Percentiles rank a stretch among this genome's conserved stretches.
These are phyloP conservation scores for Cuniculus paca DNA, from an alignment of 2,797 vertebrate genomes.

Conservation along the genomic window DNA sequence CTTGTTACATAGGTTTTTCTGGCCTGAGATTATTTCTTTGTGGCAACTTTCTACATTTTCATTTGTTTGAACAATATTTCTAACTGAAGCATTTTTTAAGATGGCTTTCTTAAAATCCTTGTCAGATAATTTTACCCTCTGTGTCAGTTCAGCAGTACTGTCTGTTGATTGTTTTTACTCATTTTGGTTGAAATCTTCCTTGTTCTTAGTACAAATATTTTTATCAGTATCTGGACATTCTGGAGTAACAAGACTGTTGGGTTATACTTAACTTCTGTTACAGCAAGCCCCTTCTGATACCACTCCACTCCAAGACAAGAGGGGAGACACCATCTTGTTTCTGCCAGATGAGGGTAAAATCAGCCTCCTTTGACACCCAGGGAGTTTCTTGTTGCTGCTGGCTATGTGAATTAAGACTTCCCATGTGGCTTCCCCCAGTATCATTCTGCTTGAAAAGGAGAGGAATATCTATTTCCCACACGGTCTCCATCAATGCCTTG, in stretches of 20 bases:
- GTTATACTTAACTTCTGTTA: not conserved
- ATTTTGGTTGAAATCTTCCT: not conserved
- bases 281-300: not conserved
- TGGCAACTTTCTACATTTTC: not conserved
- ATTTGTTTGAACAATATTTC: not conserved
- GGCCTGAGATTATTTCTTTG: not conserved
- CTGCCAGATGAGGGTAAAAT: not conserved
- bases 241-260: not conserved
- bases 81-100: not conserved
- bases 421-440: not conserved
- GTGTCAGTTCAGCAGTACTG: not conserved
- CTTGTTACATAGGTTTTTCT: not conserved
- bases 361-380: not conserved
- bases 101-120: not conserved
- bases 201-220: not conserved
- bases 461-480: not conserved
- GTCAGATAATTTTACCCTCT: not conserved
- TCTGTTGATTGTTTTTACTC: not conserved
- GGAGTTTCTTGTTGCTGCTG: not conserved
- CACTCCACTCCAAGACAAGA: not conserved
- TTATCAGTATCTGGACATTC: not conserved
- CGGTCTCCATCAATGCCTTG: not conserved
- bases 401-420: not conserved
- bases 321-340: not conserved
- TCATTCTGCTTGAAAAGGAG: not conserved